Base-by-base conservation (phyloP, 2,113 vertebrate species). In the Mesembrinibis cayennensis region DNA sequence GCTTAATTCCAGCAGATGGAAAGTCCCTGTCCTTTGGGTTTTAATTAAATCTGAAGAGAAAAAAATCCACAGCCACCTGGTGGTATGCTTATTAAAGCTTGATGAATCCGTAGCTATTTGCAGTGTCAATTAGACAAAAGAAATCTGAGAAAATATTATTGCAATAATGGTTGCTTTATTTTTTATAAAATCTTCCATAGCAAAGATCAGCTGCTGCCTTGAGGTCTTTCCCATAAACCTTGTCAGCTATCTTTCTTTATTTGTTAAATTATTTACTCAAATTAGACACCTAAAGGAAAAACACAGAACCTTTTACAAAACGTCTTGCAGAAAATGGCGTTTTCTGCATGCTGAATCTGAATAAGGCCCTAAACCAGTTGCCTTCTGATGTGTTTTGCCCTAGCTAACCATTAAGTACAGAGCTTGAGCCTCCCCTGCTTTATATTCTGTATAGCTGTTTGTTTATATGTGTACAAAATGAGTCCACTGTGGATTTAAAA, bases 21-120 rank as follows among this genome's bases (percentile, higher is more conserved):
- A 90, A 92, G 58, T 88, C 32, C 40, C 23, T 77, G 59, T 97
- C 91, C 83, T 97, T 93, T 94, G 92, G 62, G 91, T 82, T 87
- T 97, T 96, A 93, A 97, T 92, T 97, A 97, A 96, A 95, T 94
- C 56, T 50, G 32, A 47, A 66, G 85, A 63, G 47, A 55, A 95
- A 77, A 77, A 87, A 77, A 74, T 45, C 25, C 50, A 38, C 62
- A 96, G 66, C 53, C 22, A 49, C 62, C 59, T 92, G 36, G 52
- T 93, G 56, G 36, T 77, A 40, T 77, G 44, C 61, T 82, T 96
- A 49, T 89, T 95, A 89, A 93, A 94, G 53, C 70, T 27, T 92
- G 95, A 96, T 94, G 89, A 80, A 72, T 87, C 49, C 45, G 52
- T 70, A 85, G 49, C 61, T 83, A 20, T 88, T 92, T 93, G 50